phyloP scores from a whole-genome alignment of 1,140 invertebrate species.

The Pogonomyrmex californicus region DNA sequence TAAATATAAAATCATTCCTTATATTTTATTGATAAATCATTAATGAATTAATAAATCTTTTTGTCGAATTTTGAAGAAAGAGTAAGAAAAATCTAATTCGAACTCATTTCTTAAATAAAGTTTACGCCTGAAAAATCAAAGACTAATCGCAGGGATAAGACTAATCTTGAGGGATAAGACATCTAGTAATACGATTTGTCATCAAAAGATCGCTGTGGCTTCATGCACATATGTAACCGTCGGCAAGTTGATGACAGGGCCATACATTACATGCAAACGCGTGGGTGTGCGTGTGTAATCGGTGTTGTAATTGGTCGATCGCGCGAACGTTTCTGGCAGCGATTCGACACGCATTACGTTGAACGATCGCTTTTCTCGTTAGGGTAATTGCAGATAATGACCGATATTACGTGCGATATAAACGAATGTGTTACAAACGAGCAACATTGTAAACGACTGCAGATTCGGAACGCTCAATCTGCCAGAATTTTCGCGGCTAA shows the following conservation, averaged over 20 bases:
- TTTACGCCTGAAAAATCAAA: neutral
- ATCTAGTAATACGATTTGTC: neutral
- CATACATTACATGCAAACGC: constrained; percentile 17
- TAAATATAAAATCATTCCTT: neutral
- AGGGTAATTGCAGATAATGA: constrained; percentile 20
- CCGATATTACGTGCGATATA: constrained; percentile 33
- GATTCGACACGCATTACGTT: constrained; percentile 44
- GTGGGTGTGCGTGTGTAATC: constrained; percentile 52
- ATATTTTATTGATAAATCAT: neutral
- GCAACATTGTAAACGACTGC: neutral
- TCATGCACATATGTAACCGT: neutral
- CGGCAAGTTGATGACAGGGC: constrained; percentile 25
- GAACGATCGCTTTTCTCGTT: constrained; percentile 44
- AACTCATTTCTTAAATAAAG: too few species aligned
- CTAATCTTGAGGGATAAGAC: neutral
- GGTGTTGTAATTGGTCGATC: constrained; percentile 53
- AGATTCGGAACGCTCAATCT: neutral
- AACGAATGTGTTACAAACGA: neutral
- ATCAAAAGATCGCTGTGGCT: neutral
- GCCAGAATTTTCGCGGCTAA: neutral
- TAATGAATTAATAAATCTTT: neutral
- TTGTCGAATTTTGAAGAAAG: neutral
- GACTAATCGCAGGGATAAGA: too few species aligned
- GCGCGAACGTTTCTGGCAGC: constrained; percentile 47
- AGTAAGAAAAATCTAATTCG: too few species aligned